Conservation (phyloP, 2,113 vertebrate genomes). For the Heteronetta atricapilla region DNA sequence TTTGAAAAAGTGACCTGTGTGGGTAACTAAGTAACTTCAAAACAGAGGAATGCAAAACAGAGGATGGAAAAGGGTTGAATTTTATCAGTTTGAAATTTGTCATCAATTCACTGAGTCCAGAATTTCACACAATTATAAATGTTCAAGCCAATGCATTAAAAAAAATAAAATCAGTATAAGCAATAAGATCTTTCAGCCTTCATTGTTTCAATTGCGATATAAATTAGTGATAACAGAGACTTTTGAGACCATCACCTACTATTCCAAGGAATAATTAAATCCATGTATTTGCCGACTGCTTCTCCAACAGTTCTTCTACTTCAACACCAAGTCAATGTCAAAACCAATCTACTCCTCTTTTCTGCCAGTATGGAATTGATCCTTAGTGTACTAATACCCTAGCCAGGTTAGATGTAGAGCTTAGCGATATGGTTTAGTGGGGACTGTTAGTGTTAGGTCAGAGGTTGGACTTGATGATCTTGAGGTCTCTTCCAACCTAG, state of each 20-base stretch:
- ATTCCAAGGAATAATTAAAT: neutral
- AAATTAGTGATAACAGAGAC: neutral
- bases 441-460: no score
- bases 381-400: neutral
- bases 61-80: neutral
- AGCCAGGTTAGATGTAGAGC: no score
- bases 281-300: neutral
- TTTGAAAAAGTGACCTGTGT: neutral
- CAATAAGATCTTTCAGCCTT: neutral
- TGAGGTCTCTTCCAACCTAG: no score
- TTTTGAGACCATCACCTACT: neutral
- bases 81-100: neutral
- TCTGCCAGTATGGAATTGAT: neutral
- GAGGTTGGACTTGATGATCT: no score
- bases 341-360: neutral
- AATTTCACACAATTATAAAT: neutral
- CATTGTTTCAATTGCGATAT: neutral
- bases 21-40: neutral
- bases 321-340: neutral
- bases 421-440: no score
- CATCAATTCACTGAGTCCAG: accelerated
- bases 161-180: neutral
- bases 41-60: neutral
- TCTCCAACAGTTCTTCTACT: neutral
- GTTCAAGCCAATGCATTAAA: neutral